Percentiles rank a stretch among this genome's conserved stretches.
Evolutionary conservation across 2,888 invertebrate genomes (phyloP).

Genomic region (Drosophila imparisetae): DNA sequence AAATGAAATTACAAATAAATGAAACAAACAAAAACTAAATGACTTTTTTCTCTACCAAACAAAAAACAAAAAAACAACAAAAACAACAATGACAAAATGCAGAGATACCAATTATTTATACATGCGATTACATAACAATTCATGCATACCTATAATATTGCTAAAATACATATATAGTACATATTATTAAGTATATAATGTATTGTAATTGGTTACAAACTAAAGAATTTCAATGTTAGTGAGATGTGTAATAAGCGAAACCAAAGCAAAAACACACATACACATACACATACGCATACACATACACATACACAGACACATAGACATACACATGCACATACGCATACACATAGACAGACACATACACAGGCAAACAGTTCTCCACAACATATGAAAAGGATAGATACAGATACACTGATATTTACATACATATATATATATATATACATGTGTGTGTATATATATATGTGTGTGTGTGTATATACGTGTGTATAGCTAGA

Average conservation of each 20-base stretch:
- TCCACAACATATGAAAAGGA: conserved; percentile 8
- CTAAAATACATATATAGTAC: conserved; percentile 24
- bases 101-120: conserved; percentile 30
- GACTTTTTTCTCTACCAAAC: conserved; percentile 71
- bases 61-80: conserved; percentile 1
- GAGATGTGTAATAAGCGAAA: conserved; percentile 8
- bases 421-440: not conserved
- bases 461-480: not conserved
- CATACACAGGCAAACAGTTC: conserved; percentile 7
- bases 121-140: conserved; percentile 19
- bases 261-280: not conserved
- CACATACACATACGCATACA: not conserved
- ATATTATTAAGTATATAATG: conserved; percentile 37
- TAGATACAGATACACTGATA: conserved; percentile 12
- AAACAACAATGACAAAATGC: conserved; percentile 19
- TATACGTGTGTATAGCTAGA: conserved; percentile 3
- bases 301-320: not conserved
- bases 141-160: conserved; percentile 22
- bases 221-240: conserved; percentile 20
- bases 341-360: not conserved
- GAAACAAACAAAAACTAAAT: conserved; percentile 49
- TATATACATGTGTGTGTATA: conserved; percentile 8
- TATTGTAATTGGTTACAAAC: conserved; percentile 43
- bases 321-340: not conserved
- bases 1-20: conserved; percentile 55